A percentile compares a stretch with the other conserved stretches of the same genome.
phyloP scores from a whole-genome alignment of 1,140 invertebrate genomes.

The Brachionus sp. region DNA sequence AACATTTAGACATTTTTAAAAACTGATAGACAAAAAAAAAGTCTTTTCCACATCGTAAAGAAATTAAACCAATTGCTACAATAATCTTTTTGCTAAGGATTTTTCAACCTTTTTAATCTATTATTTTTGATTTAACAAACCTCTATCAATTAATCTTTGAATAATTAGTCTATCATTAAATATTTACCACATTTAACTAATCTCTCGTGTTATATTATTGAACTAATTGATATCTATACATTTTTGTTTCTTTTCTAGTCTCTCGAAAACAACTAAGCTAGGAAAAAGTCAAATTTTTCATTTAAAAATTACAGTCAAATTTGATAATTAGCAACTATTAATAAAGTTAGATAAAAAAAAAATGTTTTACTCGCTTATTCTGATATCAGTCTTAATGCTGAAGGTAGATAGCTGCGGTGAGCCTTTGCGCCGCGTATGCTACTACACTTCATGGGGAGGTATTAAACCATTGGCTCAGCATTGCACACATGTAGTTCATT shows the following conservation, averaged over 20 bases:
- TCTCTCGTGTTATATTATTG: background rate
- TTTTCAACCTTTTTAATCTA: background rate
- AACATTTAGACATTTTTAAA: background rate
- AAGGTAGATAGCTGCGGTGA: background rate
- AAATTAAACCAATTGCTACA: background rate
- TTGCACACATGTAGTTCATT: slow-evolving; percentile 89
- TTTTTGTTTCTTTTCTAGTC: background rate
- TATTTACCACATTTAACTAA: slow-evolving; percentile 20
- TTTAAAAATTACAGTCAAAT: slow-evolving; percentile 8
- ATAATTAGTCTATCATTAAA: slow-evolving; percentile 10
- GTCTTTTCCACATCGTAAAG: background rate
- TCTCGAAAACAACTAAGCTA: background rate
- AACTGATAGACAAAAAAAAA: background rate
- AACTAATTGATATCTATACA: background rate
- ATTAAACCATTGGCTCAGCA: slow-evolving; percentile 72
- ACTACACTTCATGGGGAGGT: slow-evolving; percentile 57
- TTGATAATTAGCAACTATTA: background rate
- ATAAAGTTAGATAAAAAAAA: background rate
- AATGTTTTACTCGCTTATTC: background rate
- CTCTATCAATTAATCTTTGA: slow-evolving; percentile 11
- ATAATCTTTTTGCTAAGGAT: background rate
- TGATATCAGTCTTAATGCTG: background rate
- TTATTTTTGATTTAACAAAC: background rate
- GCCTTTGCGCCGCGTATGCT: slow-evolving; percentile 66
- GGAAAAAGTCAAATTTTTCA: slow-evolving; percentile 13